A percentile compares a stretch with the other conserved stretches of the same genome.
These are phyloP conservation scores for Plodia interpunctella DNA, from an alignment of 1,140 invertebrate species.

Conservation along the genomic window DNA sequence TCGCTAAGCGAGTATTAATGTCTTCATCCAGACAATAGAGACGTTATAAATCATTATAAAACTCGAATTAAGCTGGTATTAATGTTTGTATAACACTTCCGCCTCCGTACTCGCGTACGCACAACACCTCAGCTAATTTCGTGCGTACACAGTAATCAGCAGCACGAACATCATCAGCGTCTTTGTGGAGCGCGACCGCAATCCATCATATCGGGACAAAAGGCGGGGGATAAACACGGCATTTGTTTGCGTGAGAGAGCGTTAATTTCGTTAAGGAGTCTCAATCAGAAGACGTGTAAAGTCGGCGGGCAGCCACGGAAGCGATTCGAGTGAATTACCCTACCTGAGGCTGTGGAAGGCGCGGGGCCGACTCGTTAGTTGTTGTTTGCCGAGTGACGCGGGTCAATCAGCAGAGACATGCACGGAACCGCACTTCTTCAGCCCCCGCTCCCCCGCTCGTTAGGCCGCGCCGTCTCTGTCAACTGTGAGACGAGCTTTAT, in stretches of 20 bases:
- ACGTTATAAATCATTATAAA: constrained; percentile 58
- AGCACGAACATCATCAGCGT: constrained; percentile 56
- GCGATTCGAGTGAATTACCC: constrained; percentile 67
- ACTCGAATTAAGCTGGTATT: constrained; percentile 38
- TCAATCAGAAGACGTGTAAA: constrained; percentile 72
- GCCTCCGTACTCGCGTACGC: constrained; percentile 27
- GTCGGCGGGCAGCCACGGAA: constrained; percentile 59
- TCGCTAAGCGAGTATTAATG: constrained; percentile 19
- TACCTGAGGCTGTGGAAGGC: constrained; percentile 71
- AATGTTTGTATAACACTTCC: constrained; percentile 43
- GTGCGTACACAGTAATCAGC: constrained; percentile 61
- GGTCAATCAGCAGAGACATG: constrained; percentile 82
- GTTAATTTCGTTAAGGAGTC: constrained; percentile 76
- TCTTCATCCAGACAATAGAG: constrained; percentile 28
- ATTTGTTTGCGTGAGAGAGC: constrained; percentile 64
- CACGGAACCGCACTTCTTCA: constrained; percentile 81
- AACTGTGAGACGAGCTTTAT: constrained; percentile 72
- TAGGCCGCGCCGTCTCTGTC: constrained; percentile 71
- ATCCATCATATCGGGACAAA: constrained; percentile 73
- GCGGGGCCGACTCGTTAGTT: constrained; percentile 77
- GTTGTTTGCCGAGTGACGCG: constrained; percentile 77
- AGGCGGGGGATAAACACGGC: constrained; percentile 55
- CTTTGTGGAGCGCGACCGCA: constrained; percentile 57
- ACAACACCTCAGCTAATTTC: constrained; percentile 46
- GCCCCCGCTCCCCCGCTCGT: constrained; percentile 63